A percentile compares a stretch with the other conserved stretches of the same genome.
Conservation (phyloP, 2,113 vertebrate species). For the Azemiops feae region DNA sequence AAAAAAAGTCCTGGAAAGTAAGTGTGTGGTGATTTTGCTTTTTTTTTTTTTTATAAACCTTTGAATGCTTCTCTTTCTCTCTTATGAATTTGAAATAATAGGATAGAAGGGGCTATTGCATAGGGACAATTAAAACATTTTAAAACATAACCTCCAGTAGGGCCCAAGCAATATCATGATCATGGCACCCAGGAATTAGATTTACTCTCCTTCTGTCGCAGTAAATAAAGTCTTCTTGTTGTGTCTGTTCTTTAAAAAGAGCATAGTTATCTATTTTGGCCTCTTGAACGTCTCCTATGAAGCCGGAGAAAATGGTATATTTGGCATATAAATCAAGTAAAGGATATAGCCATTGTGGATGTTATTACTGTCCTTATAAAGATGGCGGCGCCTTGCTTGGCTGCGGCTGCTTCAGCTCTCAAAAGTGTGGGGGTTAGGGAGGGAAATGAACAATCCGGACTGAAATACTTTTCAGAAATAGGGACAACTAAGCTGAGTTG, state of each 20-base stretch:
- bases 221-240: not conserved
- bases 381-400: too few species aligned
- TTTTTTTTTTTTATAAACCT: not conserved
- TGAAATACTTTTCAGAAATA: too few species aligned
- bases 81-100: not conserved
- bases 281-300: not conserved
- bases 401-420: too few species aligned
- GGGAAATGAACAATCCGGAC: too few species aligned
- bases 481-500: too few species aligned
- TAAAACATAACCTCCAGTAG: not conserved
- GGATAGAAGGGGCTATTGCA: not conserved
- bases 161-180: not conserved
- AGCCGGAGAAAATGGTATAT: not conserved
- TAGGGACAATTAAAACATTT: not conserved
- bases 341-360: not conserved
- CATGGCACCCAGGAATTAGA: not conserved
- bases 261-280: not conserved
- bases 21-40: not conserved
- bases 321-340: not conserved
- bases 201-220: not conserved
- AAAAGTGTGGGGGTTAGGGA: too few species aligned
- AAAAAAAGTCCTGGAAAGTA: not conserved
- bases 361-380: not conserved
- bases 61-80: not conserved
- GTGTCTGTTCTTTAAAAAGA: not conserved